phyloP scores from a whole-genome alignment of 2,113 vertebrate species.

The Malurus melanocephalus region DNA sequence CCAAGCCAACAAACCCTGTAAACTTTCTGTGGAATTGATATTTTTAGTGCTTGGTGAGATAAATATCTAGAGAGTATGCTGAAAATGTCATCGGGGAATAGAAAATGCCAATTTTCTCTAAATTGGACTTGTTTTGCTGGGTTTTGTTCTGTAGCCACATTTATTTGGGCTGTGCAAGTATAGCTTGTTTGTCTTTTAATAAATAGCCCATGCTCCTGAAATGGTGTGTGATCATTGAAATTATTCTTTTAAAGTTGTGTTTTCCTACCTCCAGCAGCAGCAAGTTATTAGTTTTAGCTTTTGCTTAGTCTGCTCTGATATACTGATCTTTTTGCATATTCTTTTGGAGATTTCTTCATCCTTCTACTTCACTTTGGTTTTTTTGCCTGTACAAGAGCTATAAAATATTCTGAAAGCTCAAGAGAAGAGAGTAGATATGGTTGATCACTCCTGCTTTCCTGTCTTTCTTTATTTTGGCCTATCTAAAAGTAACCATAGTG shows the following conservation, averaged over 20 bases:
- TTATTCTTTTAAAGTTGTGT: not conserved
- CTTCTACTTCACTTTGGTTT: not conserved
- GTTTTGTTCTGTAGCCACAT: not conserved
- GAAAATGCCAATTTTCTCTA: no score
- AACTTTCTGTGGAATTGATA: not conserved
- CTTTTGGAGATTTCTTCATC: not conserved
- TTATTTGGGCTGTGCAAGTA: not conserved
- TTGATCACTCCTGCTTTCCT: not conserved
- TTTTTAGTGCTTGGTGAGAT: not conserved
- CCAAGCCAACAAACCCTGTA: not conserved
- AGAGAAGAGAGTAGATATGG: not conserved
- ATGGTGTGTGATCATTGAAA: not conserved
- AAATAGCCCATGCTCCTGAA: not conserved
- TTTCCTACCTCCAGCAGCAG: not conserved
- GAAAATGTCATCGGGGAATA: not conserved
- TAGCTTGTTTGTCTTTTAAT: not conserved
- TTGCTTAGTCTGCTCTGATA: not conserved
- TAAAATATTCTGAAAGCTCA: not conserved
- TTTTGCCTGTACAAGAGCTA: not conserved
- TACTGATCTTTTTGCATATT: not conserved
- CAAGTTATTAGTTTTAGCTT: not conserved
- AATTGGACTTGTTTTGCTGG: not conserved
- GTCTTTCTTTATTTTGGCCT: not conserved
- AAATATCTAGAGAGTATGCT: not conserved
- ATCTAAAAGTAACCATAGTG: not conserved